Conservation (phyloP, 2,888 invertebrate species). For the Hirtodrosophila trivittata region DNA sequence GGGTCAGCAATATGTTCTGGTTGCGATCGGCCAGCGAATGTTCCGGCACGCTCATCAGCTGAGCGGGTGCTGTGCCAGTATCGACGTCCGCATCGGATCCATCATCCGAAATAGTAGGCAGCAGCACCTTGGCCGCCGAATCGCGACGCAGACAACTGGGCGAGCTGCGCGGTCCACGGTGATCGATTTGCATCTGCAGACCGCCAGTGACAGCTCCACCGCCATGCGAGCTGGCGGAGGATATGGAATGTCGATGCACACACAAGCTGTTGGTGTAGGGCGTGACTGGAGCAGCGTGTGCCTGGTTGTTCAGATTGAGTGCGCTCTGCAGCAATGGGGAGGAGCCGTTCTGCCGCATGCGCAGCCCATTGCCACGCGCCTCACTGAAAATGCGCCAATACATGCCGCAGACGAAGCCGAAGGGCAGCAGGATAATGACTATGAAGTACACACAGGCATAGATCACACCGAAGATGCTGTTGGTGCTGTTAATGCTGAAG, state of each 20-base stretch:
- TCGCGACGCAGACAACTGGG: conserved; percentile 80
- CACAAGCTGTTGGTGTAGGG: conserved; percentile 77
- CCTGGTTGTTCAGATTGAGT: conserved; percentile 80
- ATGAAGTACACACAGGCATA: conserved; percentile 83
- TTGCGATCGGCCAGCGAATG: conserved; percentile 72
- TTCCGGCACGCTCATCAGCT: conserved; percentile 68
- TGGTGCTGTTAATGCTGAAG: conserved; percentile 68
- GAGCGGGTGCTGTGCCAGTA: conserved; percentile 29
- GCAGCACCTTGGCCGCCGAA: conserved; percentile 79
- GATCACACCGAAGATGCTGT: conserved; percentile 78
- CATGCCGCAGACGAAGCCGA: conserved; percentile 84
- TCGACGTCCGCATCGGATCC: conserved; percentile 73
- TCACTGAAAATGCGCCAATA: conserved; percentile 84
- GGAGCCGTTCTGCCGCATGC: conserved; percentile 84
- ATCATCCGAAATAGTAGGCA: conserved; percentile 81
- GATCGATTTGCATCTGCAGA: conserved; percentile 83
- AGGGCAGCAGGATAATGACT: conserved; percentile 83
- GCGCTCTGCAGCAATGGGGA: conserved; percentile 84
- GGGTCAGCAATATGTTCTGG: conserved; percentile 81
- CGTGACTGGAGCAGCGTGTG: conserved; percentile 45
- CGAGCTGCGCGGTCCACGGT: conserved; percentile 66
- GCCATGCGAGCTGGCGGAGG: conserved; percentile 79
- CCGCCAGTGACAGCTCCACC: conserved; percentile 60
- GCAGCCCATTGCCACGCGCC: conserved; percentile 83
- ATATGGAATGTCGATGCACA: conserved; percentile 81